Evolutionary conservation across 2,113 vertebrate species (phyloP).

Genomic region (Erinaceus europaeus): DNA sequence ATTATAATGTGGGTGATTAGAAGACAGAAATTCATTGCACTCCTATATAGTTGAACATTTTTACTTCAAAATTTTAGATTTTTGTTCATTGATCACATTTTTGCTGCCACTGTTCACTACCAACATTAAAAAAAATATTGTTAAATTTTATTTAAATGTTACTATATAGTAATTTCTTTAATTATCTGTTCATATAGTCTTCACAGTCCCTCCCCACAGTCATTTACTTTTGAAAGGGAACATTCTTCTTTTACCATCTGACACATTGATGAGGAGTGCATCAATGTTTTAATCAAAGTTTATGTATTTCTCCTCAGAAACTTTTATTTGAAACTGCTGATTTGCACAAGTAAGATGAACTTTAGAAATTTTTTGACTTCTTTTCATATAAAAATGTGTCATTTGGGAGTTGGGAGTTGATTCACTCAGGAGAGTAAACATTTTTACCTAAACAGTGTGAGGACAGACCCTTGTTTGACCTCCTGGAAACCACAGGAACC

Average conservation of each 20-base stretch:
- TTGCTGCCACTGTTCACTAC: background rate
- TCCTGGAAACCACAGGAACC: no score
- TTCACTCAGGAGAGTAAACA: no score
- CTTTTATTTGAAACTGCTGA: background rate
- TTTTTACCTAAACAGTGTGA: no score
- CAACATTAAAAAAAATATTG: no score
- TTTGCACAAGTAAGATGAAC: background rate
- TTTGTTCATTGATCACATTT: background rate
- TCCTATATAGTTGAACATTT: background rate
- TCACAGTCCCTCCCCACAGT: background rate
- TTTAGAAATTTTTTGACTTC: slow-evolving; percentile 5
- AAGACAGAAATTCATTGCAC: background rate
- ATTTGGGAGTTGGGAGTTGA: no score
- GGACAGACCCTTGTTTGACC: no score
- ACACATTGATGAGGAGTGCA: no score
- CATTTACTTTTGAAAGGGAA: background rate
- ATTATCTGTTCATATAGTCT: background rate
- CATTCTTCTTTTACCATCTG: no score
- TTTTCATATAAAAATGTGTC: no score
- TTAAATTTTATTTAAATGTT: no score
- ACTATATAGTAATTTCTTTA: background rate
- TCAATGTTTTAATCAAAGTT: slow-evolving; percentile 15
- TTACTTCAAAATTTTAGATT: background rate
- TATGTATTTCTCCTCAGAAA: background rate
- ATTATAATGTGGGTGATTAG: background rate